A percentile compares a stretch with the other conserved stretches of the same genome.
These are phyloP conservation scores for Drosophila rellima DNA, from an alignment of 2,888 invertebrate genomes.

Conservation along the genomic window DNA sequence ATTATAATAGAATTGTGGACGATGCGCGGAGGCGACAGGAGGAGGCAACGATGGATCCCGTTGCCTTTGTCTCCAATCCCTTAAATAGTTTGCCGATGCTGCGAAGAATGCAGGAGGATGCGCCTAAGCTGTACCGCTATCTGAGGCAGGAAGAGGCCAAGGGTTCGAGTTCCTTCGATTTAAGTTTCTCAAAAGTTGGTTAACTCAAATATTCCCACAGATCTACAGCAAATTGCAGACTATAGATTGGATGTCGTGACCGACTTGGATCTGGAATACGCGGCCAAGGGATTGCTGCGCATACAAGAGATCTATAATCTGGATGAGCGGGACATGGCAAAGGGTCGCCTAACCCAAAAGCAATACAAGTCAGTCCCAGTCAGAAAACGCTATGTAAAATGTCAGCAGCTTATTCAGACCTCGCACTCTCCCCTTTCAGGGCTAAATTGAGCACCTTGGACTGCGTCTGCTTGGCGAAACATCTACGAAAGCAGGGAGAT, in stretches of 20 bases:
- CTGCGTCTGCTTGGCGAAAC: constrained; percentile 44
- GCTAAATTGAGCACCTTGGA: constrained; percentile 41
- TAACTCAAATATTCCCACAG: background rate
- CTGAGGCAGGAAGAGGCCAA: constrained; percentile 48
- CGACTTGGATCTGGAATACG: constrained; percentile 94
- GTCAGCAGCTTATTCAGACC: background rate
- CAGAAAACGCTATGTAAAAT: background rate
- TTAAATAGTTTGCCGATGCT: constrained; percentile 69
- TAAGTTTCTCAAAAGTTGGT: too few species aligned
- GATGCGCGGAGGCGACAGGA: constrained; percentile 11
- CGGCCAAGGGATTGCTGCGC: constrained; percentile 94
- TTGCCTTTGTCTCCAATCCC: constrained; percentile 72
- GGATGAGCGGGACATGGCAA: constrained; percentile 92
- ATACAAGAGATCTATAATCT: constrained; percentile 95
- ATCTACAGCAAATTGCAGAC: constrained; percentile 50
- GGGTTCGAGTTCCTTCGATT: constrained; percentile 56
- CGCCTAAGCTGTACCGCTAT: constrained; percentile 55
- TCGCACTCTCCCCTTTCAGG: constrained; percentile 22
- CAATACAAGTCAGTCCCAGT: constrained; percentile 89
- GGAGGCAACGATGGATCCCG: constrained; percentile 46
- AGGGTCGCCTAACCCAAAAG: constrained; percentile 92
- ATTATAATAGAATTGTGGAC: constrained; percentile 19
- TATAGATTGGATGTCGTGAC: constrained; percentile 87
- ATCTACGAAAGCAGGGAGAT: constrained; percentile 11
- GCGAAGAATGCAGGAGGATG: constrained; percentile 76